phyloP scores from a whole-genome alignment of 2,888 invertebrate genomes.

The Lasioglossum malachurum region DNA sequence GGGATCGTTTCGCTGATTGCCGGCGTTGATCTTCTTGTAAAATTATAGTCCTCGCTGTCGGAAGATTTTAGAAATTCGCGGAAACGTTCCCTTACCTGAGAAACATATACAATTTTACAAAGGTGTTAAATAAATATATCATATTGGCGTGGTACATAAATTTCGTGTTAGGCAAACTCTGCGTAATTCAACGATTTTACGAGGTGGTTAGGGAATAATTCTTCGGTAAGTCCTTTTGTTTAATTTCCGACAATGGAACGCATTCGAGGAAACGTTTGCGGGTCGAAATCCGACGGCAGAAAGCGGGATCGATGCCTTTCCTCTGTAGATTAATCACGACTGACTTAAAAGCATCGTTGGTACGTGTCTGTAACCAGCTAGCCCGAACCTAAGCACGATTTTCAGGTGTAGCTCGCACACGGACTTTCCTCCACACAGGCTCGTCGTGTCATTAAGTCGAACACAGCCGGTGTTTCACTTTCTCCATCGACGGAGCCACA shows the following conservation, averaged over 20 bases:
- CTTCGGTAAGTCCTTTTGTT: not conserved
- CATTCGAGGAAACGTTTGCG: not conserved
- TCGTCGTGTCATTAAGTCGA: slow-evolving; percentile 36
- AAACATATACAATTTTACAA: not conserved
- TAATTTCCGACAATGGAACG: not conserved
- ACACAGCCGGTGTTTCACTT: slow-evolving; percentile 52
- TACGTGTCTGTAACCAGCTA: slow-evolving; percentile 11
- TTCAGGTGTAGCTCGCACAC: slow-evolving; percentile 13
- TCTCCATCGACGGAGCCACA: slow-evolving; percentile 43
- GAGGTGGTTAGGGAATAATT: not conserved
- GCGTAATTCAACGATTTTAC: not conserved
- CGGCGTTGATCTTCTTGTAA: not conserved
- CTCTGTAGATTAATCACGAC: not conserved
- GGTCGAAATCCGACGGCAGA: slow-evolving; percentile 5
- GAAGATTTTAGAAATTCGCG: not conserved
- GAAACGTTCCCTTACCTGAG: not conserved
- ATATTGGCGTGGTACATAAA: too few species aligned
- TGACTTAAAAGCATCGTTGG: slow-evolving; percentile 4
- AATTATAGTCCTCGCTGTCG: not conserved
- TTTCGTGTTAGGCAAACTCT: not conserved
- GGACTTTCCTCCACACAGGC: slow-evolving; percentile 1
- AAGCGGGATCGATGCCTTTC: slow-evolving; percentile 18
- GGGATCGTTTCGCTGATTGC: slow-evolving; percentile 11
- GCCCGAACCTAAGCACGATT: slow-evolving; percentile 9
- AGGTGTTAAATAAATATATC: too few species aligned